Evolutionary conservation across 1,140 invertebrate species (phyloP).

Genomic region (Nymphalis io): DNA sequence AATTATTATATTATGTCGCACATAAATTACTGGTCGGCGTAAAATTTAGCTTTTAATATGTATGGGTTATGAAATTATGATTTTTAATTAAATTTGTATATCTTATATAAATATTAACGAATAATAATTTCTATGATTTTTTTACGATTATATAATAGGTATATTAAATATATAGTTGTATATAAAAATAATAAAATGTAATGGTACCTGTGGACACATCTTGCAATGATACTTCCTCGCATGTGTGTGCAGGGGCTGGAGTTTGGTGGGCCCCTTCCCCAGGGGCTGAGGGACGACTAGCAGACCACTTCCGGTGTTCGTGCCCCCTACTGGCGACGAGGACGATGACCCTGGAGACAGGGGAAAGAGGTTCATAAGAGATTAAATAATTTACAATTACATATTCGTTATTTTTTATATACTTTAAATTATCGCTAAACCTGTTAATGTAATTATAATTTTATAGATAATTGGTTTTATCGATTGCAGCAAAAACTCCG

Average conservation of each 20-base stretch:
- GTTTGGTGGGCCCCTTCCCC: constrained; percentile 90
- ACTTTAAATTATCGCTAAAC: not conserved
- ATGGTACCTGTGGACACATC: constrained; percentile 97
- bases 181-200: not conserved
- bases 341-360: constrained; percentile 72
- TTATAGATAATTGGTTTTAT: too few species aligned
- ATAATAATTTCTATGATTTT: too few species aligned
- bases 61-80: too few species aligned
- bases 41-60: too few species aligned
- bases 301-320: constrained; percentile 82
- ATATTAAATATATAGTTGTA: too few species aligned
- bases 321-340: constrained; percentile 74
- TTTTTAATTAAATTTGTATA: too few species aligned
- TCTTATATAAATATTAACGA: too few species aligned
- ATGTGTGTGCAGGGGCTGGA: constrained; percentile 82
- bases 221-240: constrained; percentile 97
- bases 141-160: not conserved
- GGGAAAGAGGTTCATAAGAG: not conserved
- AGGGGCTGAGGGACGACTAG: constrained; percentile 96
- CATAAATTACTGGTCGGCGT: too few species aligned
- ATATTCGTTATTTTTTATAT: not conserved
- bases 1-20: too few species aligned
- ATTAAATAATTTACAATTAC: not conserved
- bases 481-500: too few species aligned
- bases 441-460: too few species aligned